phyloP scores from a whole-genome alignment of 2,113 vertebrate genomes.

The Labeo catla region DNA sequence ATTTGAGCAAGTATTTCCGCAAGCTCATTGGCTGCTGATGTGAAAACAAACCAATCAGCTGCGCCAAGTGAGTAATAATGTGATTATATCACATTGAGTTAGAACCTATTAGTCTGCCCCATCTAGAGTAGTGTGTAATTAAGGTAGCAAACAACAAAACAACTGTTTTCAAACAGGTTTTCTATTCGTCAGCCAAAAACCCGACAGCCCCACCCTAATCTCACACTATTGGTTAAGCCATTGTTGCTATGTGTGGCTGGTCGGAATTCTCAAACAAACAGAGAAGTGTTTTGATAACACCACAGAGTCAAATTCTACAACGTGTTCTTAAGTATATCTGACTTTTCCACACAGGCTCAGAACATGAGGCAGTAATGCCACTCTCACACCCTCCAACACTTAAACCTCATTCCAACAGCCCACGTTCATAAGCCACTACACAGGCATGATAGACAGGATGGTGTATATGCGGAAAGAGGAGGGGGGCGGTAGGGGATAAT shows the following conservation, averaged over 20 bases:
- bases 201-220: not conserved
- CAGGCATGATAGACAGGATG: conserved; percentile 37
- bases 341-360: conserved; percentile 66
- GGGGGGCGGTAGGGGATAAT: conserved; percentile 25
- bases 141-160: not conserved
- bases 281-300: not conserved
- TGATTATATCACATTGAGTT: no score
- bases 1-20: no score
- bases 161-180: not conserved
- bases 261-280: not conserved
- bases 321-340: conserved; percentile 65
- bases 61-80: no score
- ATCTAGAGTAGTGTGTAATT: not conserved
- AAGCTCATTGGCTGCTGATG: no score
- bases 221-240: not conserved
- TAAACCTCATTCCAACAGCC: conserved; percentile 64
- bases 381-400: conserved; percentile 55
- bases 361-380: conserved; percentile 65
- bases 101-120: no score
- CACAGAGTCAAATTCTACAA: conserved; percentile 61
- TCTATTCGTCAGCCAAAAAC: not conserved
- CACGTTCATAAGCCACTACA: conserved; percentile 27
- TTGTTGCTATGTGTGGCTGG: not conserved
- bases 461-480: conserved; percentile 13
- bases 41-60: no score